phyloP scores from a whole-genome alignment of 1,140 invertebrate genomes.

The Aphis gossypii region DNA sequence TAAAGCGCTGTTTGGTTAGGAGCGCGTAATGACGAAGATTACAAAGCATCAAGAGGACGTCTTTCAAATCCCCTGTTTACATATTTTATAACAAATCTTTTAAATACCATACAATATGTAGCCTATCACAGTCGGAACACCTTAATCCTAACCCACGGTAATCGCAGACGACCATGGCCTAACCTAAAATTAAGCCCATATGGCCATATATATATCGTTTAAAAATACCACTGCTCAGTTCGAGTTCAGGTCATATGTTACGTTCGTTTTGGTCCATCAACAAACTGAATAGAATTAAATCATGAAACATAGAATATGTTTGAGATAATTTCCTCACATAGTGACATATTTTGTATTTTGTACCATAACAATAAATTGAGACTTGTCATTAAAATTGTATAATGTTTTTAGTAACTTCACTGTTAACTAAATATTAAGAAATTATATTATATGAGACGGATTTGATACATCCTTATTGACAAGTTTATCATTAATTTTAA shows the following conservation, averaged over 20 bases:
- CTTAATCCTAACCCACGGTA: conserved; percentile 52
- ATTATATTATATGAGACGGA: conserved; percentile 26
- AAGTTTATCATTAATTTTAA: not conserved
- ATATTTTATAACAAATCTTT: conserved; percentile 49
- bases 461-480: conserved; percentile 22
- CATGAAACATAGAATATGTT: not conserved
- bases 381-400: conserved; percentile 10
- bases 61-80: conserved; percentile 44
- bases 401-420: not conserved
- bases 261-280: conserved; percentile 53
- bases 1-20: not conserved
- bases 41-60: conserved; percentile 2
- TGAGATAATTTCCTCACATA: not conserved
- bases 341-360: conserved; percentile 21
- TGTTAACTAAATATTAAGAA: not conserved
- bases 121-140: conserved; percentile 51
- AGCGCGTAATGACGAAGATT: not conserved
- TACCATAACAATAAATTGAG: conserved; percentile 37
- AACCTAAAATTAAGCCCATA: conserved; percentile 47
- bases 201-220: not conserved
- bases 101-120: conserved; percentile 53
- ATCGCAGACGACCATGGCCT: conserved; percentile 32
- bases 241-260: conserved; percentile 53
- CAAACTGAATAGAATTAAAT: conserved; percentile 43
- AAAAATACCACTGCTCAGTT: conserved; percentile 41